Conservation (phyloP, 2,888 invertebrate species). For the Sipha maydis region DNA sequence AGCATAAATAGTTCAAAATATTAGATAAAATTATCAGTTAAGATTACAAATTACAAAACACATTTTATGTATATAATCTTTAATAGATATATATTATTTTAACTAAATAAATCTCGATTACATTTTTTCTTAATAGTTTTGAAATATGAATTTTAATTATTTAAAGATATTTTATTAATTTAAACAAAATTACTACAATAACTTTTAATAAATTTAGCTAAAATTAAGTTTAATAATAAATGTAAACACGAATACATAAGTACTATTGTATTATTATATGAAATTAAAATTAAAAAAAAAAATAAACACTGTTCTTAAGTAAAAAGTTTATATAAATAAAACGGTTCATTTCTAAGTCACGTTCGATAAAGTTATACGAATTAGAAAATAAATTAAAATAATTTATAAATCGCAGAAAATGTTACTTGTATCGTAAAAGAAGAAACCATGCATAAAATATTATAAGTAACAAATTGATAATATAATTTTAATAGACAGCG, state of each 20-base stretch:
- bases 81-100: no score
- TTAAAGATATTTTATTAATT: neutral
- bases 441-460: neutral
- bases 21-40: neutral
- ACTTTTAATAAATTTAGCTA: no score
- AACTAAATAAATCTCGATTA: no score
- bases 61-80: no score
- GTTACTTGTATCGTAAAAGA: neutral
- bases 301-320: neutral
- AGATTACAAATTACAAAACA: neutral
- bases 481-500: neutral
- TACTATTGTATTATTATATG: neutral
- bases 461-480: neutral
- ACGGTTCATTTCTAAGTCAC: neutral
- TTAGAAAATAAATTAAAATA: neutral
- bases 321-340: neutral
- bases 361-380: neutral
- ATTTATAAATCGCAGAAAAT: constrained; percentile 15
- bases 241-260: neutral
- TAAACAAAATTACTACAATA: no score
- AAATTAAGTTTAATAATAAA: neutral
- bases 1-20: neutral
- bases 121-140: no score
- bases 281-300: no score
- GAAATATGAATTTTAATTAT: neutral